Percentiles rank a stretch among this genome's conserved stretches.
phyloP scores from a whole-genome alignment of 2,113 vertebrate species.

The Pleuronectes platessa region DNA sequence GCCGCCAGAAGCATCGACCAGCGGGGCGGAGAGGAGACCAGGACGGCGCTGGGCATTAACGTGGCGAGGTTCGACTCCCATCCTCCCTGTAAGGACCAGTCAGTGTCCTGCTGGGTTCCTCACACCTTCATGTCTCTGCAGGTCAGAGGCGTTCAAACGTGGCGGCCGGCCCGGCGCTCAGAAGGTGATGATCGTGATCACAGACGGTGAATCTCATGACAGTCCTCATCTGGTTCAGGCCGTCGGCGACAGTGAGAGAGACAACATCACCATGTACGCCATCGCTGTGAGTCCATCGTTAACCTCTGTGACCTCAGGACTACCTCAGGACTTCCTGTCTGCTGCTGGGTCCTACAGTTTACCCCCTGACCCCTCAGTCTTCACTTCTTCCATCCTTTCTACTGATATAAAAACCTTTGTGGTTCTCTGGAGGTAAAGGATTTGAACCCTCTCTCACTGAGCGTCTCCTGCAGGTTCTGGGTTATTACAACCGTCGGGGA shows the following conservation, averaged over 20 bases:
- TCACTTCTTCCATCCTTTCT: neutral
- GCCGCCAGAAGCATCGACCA: constrained; percentile 92
- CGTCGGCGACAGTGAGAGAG: constrained; percentile 89
- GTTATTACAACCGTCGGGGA: constrained; percentile 94
- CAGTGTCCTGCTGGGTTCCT: neutral
- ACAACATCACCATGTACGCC: constrained; percentile 95
- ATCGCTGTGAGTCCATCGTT: constrained; percentile 88
- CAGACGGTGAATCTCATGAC: constrained; percentile 97
- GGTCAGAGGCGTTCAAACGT: constrained; percentile 88
- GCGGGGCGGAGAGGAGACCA: constrained; percentile 93
- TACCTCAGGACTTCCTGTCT: neutral
- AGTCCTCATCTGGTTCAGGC: constrained; percentile 89
- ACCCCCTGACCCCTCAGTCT: neutral
- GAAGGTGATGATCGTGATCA: constrained; percentile 98
- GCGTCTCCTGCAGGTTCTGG: constrained; percentile 86
- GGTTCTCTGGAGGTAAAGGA: too few species aligned
- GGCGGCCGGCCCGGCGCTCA: constrained; percentile 92
- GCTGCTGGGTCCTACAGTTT: neutral
- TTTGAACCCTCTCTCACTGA: neutral
- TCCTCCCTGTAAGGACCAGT: accelerated
- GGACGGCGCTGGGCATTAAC: constrained; percentile 93
- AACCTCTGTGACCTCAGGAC: neutral
- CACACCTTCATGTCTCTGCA: neutral
- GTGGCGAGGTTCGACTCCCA: constrained; percentile 85
- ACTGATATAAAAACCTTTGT: too few species aligned